phyloP scores from a whole-genome alignment of 2,888 invertebrate genomes.

The Plagodis dolabraria region DNA sequence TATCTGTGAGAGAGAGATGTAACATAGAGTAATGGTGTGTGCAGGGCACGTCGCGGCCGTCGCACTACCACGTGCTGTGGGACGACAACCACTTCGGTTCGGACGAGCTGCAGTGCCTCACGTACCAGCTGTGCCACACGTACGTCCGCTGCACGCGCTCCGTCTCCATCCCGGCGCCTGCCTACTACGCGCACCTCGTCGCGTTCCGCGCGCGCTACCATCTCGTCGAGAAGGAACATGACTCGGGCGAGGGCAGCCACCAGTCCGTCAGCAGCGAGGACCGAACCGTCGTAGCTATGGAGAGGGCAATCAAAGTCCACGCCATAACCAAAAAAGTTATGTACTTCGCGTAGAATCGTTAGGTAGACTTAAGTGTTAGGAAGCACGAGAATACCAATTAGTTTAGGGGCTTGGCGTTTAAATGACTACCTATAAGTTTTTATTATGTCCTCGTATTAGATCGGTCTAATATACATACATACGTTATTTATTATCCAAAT shows the following conservation, averaged over 20 bases:
- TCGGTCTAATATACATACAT: too few species aligned
- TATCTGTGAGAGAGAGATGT: background rate
- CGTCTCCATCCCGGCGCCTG: constrained; percentile 99
- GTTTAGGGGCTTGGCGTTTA: too few species aligned
- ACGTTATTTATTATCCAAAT: too few species aligned
- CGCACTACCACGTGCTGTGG: constrained; percentile 99
- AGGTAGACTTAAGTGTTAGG: background rate
- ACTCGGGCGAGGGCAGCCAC: constrained; percentile 99
- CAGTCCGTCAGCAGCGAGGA: constrained; percentile 99
- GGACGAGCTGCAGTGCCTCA: constrained; percentile 99
- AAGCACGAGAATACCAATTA: background rate
- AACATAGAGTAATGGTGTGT: background rate
- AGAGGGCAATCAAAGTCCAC: constrained; percentile 99
- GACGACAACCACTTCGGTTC: constrained; percentile 99
- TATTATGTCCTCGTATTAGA: too few species aligned
- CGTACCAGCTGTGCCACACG: constrained; percentile 99
- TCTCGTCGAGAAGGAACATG: constrained; percentile 99
- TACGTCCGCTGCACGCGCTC: constrained; percentile 99
- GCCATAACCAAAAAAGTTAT: constrained; percentile 99
- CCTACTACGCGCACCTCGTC: constrained; percentile 99
- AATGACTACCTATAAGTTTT: too few species aligned
- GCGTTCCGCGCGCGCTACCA: constrained; percentile 99
- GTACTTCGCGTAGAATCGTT: constrained; percentile 94
- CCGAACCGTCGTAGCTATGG: constrained; percentile 98
- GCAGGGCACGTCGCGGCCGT: constrained; percentile 98